phyloP scores from a whole-genome alignment of 2,113 vertebrate genomes.

The Sus scrofa region DNA sequence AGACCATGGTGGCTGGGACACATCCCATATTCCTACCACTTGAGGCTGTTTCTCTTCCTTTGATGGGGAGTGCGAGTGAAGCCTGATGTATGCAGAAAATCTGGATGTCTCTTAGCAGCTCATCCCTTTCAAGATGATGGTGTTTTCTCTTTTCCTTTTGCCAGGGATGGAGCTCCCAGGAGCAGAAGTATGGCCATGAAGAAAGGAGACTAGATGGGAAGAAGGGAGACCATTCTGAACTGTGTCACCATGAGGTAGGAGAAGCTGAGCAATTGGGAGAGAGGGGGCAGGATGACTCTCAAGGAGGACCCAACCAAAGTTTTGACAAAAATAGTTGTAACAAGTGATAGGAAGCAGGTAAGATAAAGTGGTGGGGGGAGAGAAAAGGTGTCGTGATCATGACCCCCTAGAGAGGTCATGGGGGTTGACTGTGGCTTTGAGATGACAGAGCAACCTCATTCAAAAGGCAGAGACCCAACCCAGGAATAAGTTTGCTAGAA shows the following conservation, averaged over 20 bases:
- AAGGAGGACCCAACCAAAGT: not conserved
- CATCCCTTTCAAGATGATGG: not conserved
- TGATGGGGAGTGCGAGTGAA: not conserved
- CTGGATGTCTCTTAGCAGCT: not conserved
- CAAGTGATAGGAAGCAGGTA: not conserved
- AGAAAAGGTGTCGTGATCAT: too few relatives aligned
- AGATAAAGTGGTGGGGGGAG: not conserved
- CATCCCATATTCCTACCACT: not conserved
- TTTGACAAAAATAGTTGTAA: not conserved
- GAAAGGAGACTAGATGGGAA: too few relatives aligned
- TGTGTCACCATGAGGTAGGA: not conserved
- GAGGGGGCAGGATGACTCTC: fast-evolving
- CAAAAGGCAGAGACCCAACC: not conserved
- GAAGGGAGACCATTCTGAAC: not conserved
- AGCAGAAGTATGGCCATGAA: fast-evolving
- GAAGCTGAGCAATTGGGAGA: not conserved
- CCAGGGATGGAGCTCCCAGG: not conserved
- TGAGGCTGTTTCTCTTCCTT: not conserved
- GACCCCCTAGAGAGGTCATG: too few relatives aligned
- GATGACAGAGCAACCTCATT: not conserved
- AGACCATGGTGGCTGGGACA: not conserved
- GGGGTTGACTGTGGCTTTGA: not conserved
- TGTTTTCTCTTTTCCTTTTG: not conserved
- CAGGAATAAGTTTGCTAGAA: not conserved
- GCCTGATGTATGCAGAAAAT: not conserved